phyloP scores from a whole-genome alignment of 2,113 vertebrate genomes.

The Laterallus jamaicensis region DNA sequence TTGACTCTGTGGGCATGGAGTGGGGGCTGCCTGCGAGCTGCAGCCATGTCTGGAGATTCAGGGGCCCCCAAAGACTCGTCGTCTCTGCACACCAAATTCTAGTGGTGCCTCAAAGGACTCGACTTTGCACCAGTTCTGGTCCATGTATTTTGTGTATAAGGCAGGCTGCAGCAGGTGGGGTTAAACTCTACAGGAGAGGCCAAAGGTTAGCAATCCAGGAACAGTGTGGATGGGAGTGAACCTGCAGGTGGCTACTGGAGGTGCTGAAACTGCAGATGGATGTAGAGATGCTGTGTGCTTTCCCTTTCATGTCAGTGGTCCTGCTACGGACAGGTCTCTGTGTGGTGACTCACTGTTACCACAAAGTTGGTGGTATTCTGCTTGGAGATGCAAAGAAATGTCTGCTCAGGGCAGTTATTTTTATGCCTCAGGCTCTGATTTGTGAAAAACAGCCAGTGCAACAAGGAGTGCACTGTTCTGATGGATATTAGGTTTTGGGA shows the following conservation, averaged over 20 bases:
- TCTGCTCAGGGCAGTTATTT: background rate
- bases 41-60: background rate
- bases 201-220: background rate
- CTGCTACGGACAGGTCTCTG: background rate
- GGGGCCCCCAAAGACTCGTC: accelerated
- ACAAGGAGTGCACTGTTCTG: background rate
- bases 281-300: background rate
- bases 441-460: background rate
- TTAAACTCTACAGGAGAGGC: background rate
- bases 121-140: accelerated
- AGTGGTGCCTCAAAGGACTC: background rate
- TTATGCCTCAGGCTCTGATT: background rate
- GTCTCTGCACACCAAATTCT: background rate
- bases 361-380: background rate
- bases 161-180: background rate
- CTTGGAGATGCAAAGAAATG: background rate
- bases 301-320: background rate
- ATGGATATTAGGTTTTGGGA: background rate
- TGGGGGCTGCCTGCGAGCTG: background rate
- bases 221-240: background rate
- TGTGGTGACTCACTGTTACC: accelerated
- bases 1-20: accelerated
- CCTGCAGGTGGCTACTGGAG: background rate
- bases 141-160: background rate
- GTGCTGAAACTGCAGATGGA: background rate